Percentiles rank a stretch among this genome's conserved stretches.
Evolutionary conservation across 2,113 vertebrate genomes (phyloP).

Genomic region (Gopherus evgoodei): DNA sequence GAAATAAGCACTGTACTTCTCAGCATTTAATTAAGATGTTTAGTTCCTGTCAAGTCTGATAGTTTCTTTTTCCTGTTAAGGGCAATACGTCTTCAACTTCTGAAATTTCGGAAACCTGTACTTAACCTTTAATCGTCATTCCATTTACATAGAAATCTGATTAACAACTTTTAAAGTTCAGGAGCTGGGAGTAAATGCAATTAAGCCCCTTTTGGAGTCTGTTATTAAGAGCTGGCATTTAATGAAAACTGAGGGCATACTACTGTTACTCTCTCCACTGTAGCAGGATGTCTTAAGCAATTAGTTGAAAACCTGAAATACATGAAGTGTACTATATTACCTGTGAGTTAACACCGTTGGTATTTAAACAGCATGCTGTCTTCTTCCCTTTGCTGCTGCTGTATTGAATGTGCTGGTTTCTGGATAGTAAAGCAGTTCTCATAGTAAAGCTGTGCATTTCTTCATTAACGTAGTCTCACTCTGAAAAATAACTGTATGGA

Average conservation of each 20-base stretch:
- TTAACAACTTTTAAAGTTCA: slow-evolving; percentile 92
- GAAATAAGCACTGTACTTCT: slow-evolving; percentile 81
- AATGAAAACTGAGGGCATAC: slow-evolving; percentile 84
- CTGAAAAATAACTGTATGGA: not conserved
- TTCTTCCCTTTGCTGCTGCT: slow-evolving; percentile 22
- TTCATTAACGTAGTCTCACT: not conserved
- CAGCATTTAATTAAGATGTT: slow-evolving; percentile 86
- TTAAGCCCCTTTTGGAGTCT: slow-evolving; percentile 88
- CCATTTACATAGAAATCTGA: slow-evolving; percentile 83
- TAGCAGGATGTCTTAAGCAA: slow-evolving; percentile 87
- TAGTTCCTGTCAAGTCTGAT: slow-evolving; percentile 81
- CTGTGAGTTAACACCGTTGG: slow-evolving; percentile 70
- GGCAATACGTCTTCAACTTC: slow-evolving; percentile 74
- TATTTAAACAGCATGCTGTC: slow-evolving; percentile 72
- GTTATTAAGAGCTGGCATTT: slow-evolving; percentile 91
- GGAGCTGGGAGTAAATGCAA: slow-evolving; percentile 88
- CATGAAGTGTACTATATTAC: slow-evolving; percentile 68
- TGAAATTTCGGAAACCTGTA: slow-evolving; percentile 82
- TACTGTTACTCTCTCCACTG: slow-evolving; percentile 75
- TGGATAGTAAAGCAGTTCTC: not conserved
- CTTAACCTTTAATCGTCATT: slow-evolving; percentile 85
- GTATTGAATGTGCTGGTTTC: not conserved
- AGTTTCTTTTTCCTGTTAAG: slow-evolving; percentile 68
- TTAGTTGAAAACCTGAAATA: slow-evolving; percentile 79
- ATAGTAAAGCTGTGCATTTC: not conserved